Base-by-base conservation (phyloP, 2,888 invertebrate genomes). In the Agrotis clavis region DNA sequence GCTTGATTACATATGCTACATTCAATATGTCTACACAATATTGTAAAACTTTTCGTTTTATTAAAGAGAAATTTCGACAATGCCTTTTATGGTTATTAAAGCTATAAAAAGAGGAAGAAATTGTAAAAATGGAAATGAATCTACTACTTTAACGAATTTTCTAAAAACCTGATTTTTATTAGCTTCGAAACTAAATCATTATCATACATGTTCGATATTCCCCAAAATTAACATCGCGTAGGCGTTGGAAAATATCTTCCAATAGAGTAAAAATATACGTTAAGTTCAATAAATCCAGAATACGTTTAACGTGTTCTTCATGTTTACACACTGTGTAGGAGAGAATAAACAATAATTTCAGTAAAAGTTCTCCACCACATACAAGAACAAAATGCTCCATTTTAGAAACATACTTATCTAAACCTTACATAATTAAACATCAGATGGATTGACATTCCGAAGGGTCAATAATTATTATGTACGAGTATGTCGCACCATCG, bases 321-420 rank as follows among this genome's bases (percentile, higher is more conserved):
- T 65, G 62, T 69, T 72, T 57, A 78, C 57, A 57, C 18, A 48
- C 14, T 19, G 59, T 47, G 35, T 56, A 9, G 61, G 67, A 67
- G 59, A n/a, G 47, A 41, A 70, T 57, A 65, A 67, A 74, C 73
- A 71, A 77, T 60, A 75, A 66, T 54, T 61, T 68, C 67, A 30
- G 19, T 51, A 59, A 72, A n/a, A 62, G 71, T 41, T 59, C 18
- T 68, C 53, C 47, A 25, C 30, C 41, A 13, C 59, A 54, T 45
- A 56, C 47, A 51, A 50, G 21, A 45, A 30, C 2, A 63, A 77
- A 76, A 67, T 72, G 54, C 70, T 69, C 73, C n/a, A 73, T 70
- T 82, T 74, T 41, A 41, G 5, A 11, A 41, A 41, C 41, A 41
- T 41, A 41, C 4, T 41, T 11, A 1, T 41, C 9, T 9, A 41